Percentiles rank a stretch among this genome's conserved stretches.
Evolutionary conservation across 2,797 vertebrate species (phyloP).

Genomic region (Girardinus metallicus): DNA sequence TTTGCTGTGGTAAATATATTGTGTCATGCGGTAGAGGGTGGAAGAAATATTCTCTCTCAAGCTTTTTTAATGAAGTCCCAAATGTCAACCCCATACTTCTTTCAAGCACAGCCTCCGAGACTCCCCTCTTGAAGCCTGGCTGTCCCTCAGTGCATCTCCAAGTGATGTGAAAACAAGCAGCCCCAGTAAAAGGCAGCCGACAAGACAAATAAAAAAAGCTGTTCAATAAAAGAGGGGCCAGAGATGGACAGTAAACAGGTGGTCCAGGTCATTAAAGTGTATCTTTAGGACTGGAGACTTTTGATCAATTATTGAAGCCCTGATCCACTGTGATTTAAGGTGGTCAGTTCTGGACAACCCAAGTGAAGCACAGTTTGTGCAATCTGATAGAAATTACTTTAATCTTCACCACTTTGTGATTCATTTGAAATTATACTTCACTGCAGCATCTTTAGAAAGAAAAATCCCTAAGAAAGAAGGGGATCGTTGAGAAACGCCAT

Average conservation of each 20-base stretch:
- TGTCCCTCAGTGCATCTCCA: constrained; percentile 61
- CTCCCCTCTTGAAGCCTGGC: constrained; percentile 60
- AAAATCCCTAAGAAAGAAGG: constrained; percentile 44
- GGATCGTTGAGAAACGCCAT: constrained; percentile 40
- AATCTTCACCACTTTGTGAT: constrained; percentile 50
- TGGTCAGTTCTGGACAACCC: constrained; percentile 17
- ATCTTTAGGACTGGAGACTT: constrained; percentile 28
- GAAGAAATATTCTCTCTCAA: constrained; percentile 77
- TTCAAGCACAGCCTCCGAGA: constrained; percentile 68
- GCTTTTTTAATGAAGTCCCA: constrained; percentile 84
- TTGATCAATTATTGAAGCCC: constrained; percentile 19
- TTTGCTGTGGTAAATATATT: constrained; percentile 71
- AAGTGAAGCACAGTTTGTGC: constrained; percentile 28
- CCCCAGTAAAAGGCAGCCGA: constrained; percentile 34
- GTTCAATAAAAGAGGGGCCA: constrained; percentile 22
- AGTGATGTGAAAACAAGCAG: constrained; percentile 65
- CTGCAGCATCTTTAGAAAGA: constrained; percentile 37
- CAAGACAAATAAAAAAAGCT: constrained; percentile 21
- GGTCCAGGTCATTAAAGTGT: constrained; percentile 38
- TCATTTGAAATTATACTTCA: constrained; percentile 53
- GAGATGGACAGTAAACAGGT: constrained; percentile 49
- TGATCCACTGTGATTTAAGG: constrained; percentile 29
- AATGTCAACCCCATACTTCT: constrained; percentile 73
- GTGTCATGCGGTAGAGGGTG: constrained; percentile 72
- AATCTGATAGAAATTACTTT: constrained; percentile 38